Evolutionary conservation across 2,797 vertebrate species (phyloP), one percentile per base, ranked within the genome.

Genomic region (Etheostoma nigrum): DNA sequence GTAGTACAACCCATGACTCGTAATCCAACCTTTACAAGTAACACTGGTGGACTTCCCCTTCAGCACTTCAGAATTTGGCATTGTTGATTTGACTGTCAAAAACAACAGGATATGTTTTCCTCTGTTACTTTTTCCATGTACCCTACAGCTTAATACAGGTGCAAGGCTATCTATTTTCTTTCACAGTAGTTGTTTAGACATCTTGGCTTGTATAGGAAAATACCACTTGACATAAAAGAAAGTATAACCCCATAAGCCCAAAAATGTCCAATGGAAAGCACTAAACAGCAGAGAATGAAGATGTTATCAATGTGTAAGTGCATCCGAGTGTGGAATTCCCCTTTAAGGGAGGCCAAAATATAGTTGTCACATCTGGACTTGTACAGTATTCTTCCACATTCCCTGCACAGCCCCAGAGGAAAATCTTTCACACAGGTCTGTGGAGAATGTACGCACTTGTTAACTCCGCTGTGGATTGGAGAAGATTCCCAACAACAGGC

Each of bases 351-450:
- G 47, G 61, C 67, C 79, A 9, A 78, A 60, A 76, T 73, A 66
- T 5, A 75, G 60, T 57, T 76, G 72, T 85, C 76, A 82, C 74
- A 76, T 78, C 64, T 84, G 81, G 81, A 71, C 70, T 70, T 68
- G 2, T 62, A 47, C 36, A 51, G 40, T 11, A 45, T 54, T 61
- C 58, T 19, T 67, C 59, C 54, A 69, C 65, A 19, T 70, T 79
- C 21, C 9, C 67, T 53, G 27, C 63, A 63, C 44, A 36, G 53
- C 72, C 69, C 58, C 54, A 18, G 44, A 77, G 72, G 67, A 74
- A 33, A 25, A 18, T 12, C 30, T 30, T 21, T 64, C 76, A 42
- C 79, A 62, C 57, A 61, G 23, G 65, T 49, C 54, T 23, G 59
- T 6, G 51, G 40, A 78, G 51, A 61, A 74, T 55, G 64, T 52